Base-by-base conservation (phyloP, 2,113 vertebrate species). In the Nothoprocta pentlandii region DNA sequence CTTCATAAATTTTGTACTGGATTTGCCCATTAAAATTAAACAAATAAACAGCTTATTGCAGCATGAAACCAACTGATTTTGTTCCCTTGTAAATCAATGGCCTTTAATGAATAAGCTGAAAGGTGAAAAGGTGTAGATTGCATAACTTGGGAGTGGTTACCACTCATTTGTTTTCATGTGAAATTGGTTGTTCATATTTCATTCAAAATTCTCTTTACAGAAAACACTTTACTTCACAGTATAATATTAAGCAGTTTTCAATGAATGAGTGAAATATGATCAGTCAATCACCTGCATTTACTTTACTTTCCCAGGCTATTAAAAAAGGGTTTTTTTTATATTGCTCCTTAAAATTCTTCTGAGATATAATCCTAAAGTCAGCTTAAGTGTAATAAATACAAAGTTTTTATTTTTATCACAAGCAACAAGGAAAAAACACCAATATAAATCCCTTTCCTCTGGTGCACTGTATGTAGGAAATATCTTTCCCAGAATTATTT, bases 341-440 rank as follows among this genome's bases (percentile, higher is more conserved):
- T 83, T 94, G 96, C 97, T 95, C 93, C 95, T 97, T 95, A 90
- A 97, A 97, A 96, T 96, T 97, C 89, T 95, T 91, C 86, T 97
- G 74, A 63, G 84, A 97, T 95, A 96, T 93, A 97, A 97, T 96
- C 80, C 96, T 83, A 80, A 94, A 95, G 92, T 96, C 95, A 97
- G 87, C 89, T 98, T 98, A 98, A 95, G 86, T 96, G 97, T 94
- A 98, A 97, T 92, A 89, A 98, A 97, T 96, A 97, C 92, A 63
- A 90, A 94, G 74, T 94, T 95, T 97, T 97, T 93, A 90, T 89
- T 96, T 96, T 95, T 79, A 95, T 56, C 34, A 53, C 36, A 71
- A 73, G 41, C 84, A 91, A 78, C 54, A 91, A 87, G 66, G 66
- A 86, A 91, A 95, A 95, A 96, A 68, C 46, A 79, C 9, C 1